phyloP scores from a whole-genome alignment of 2,888 invertebrate species.

The Stramonita haemastoma region DNA sequence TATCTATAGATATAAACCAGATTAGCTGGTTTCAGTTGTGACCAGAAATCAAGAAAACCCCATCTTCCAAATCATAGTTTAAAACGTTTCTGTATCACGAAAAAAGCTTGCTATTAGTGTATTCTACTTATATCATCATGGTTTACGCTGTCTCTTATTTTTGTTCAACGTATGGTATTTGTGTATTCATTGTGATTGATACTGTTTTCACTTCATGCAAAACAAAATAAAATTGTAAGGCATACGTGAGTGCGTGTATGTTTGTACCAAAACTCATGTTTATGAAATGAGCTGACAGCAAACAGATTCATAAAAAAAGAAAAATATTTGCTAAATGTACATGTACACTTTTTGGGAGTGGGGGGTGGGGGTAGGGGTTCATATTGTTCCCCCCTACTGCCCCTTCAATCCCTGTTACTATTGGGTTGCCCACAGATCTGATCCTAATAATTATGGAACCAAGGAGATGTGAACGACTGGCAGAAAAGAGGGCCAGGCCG shows the following conservation, averaged over 20 bases:
- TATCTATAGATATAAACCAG: no score
- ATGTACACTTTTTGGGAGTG: no score
- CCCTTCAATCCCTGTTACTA: background rate
- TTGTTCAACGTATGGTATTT: no score
- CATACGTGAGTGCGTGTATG: no score
- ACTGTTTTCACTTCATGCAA: background rate
- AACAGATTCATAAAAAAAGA: no score
- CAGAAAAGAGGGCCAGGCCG: slow-evolving; percentile 14
- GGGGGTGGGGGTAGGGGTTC: no score
- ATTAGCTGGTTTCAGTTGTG: background rate
- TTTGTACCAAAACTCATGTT: no score
- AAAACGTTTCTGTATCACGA: background rate
- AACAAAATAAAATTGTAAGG: background rate
- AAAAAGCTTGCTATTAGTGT: background rate
- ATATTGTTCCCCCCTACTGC: no score
- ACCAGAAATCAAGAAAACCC: background rate
- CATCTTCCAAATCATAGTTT: background rate
- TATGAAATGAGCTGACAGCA: slow-evolving; percentile 13
- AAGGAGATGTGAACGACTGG: background rate
- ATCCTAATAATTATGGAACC: background rate
- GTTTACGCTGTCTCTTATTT: no score
- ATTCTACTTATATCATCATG: no score
- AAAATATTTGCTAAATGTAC: background rate
- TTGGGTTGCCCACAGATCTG: background rate
- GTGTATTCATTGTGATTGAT: background rate